Conservation (phyloP, 2,113 vertebrate genomes). For the Vireo altiloquus region DNA sequence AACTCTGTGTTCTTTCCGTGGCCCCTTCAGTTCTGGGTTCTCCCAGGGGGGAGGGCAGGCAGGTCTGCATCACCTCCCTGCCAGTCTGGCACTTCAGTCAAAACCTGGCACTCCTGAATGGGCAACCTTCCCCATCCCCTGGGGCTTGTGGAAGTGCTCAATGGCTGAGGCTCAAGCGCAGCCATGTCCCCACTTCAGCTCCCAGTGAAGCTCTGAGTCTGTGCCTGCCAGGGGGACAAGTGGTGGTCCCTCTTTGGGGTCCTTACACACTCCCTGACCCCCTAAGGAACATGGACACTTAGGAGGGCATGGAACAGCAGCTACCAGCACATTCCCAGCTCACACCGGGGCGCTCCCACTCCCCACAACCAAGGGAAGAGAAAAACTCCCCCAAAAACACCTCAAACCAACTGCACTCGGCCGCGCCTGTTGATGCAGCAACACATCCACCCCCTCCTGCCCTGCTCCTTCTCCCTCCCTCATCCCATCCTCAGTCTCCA, state of each 20-base stretch:
- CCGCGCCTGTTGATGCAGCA: background rate
- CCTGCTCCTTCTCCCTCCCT: background rate
- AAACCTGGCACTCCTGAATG: background rate
- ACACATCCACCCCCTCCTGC: background rate
- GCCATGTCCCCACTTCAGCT: background rate
- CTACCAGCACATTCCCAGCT: background rate
- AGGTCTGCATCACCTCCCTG: background rate
- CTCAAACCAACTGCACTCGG: background rate
- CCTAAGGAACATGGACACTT: rapidly evolving
- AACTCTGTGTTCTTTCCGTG: rapidly evolving
- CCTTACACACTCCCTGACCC: background rate
- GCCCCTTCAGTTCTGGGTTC: background rate
- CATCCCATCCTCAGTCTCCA: background rate
- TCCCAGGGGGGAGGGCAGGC: background rate
- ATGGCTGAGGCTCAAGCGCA: background rate
- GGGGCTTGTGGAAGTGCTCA: background rate
- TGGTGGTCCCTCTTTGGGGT: rapidly evolving
- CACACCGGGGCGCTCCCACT: background rate
- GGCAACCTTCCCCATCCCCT: background rate
- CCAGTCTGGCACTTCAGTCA: background rate
- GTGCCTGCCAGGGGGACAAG: too few species aligned
- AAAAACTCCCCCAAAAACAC: background rate
- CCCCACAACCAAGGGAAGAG: rapidly evolving
- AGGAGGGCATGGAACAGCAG: background rate
- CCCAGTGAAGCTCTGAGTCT: background rate